Base-by-base conservation (phyloP, 2,888 invertebrate species). In the Panopea generosa region DNA sequence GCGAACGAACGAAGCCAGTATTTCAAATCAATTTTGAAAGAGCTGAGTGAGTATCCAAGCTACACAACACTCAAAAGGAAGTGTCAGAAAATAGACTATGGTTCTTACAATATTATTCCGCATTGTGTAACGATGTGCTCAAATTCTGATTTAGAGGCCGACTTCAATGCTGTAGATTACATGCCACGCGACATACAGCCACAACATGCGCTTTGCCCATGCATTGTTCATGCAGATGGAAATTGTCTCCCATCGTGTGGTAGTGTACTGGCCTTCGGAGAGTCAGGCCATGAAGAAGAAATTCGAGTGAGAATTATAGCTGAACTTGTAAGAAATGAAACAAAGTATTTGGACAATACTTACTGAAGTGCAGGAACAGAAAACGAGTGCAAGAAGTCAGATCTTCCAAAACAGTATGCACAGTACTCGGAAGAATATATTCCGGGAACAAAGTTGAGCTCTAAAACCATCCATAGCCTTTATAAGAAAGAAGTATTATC, bases 231-330 rank as follows among this genome's bases (percentile, higher is more conserved):
- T n/a, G 29, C 56, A 4, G 66, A 66, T 57, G 66, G 66, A 9
- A 45, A 66, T 20, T 66, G 66, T 26, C 49, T 66, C 2, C 49
- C 57, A 9, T 66, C 66, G 7, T 49, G 49, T 38, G 67, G 57
- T 2, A 57, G 67, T 50, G 50, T 67, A 20, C 57, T 49, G 47
- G 67, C 50, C n/a, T 49, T 2, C 57, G 66, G 47, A 14, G 24
- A 29, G 43, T n/a, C 38, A 2, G 29, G 47, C 2, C 3, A 49
- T 20, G 18, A 22, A 18, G 38, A 18, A 1, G 66, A 66, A 49
- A 27, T 66, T 6, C 16, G 66, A 33, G 47, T 49, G 9, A 18
- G 66, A 20, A 66, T 66, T 29, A 24, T 66, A 2, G n/a, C 14
- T 2, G 66, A 66, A 45, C 20, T 57, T 20, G 16, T 20, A 1